Percentiles rank a stretch among this genome's conserved stretches.
Conservation (phyloP, 2,888 invertebrate species). For the Pecten maximus region DNA sequence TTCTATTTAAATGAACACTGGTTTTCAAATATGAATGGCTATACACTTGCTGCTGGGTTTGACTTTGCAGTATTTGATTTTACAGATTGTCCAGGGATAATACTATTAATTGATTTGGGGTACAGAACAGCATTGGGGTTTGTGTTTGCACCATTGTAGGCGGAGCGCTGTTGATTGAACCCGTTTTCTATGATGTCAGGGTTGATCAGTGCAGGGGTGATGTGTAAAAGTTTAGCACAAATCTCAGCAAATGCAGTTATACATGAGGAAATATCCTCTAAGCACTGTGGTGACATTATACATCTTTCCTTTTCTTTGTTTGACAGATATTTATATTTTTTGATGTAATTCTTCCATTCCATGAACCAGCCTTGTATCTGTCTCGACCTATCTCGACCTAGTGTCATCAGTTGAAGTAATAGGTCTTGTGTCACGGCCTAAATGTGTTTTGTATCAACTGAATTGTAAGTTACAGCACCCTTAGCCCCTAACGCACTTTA, state of each 20-base stretch:
- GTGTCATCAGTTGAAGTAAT: no score
- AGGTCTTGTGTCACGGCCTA: no score
- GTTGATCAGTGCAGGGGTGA: not conserved
- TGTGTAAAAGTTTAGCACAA: no score
- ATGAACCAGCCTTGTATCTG: conserved; percentile 6
- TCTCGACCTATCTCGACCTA: not conserved
- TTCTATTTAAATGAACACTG: not conserved
- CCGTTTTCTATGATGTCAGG: conserved; percentile 15
- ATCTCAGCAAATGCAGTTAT: no score
- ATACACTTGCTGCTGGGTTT: no score
- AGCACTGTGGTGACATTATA: no score
- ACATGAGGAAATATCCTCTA: no score
- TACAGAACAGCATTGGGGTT: not conserved
- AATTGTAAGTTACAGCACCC: conserved; percentile 46
- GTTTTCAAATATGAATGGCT: no score
- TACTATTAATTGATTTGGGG: not conserved
- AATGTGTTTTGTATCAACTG: conserved; percentile 36
- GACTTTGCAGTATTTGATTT: not conserved
- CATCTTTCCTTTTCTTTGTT: no score
- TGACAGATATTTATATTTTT: no score
- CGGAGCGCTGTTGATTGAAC: not conserved
- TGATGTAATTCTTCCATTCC: not conserved
- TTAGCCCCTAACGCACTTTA: conserved; percentile 46
- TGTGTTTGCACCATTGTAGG: conserved; percentile 28
- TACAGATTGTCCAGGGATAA: conserved; percentile 5